phyloP scores from a whole-genome alignment of 2,888 invertebrate species.

The Protula sp. region DNA sequence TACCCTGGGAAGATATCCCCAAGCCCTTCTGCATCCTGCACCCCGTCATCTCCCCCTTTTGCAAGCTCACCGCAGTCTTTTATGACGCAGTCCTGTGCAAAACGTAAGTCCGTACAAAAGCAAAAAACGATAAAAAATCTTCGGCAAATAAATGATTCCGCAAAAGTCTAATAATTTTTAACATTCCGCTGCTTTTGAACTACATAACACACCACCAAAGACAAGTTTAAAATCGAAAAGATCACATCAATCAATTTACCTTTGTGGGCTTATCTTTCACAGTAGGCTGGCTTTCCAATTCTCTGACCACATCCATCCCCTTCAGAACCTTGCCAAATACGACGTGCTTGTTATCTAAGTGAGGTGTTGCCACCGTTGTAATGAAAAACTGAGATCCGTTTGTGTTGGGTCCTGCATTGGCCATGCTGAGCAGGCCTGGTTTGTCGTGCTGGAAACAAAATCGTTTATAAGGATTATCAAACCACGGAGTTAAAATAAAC shows the following conservation, averaged over 20 bases:
- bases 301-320: constrained; percentile 3
- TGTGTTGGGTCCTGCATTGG: constrained; percentile 20
- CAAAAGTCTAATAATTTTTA: too few relatives aligned
- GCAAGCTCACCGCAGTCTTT: background rate
- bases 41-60: background rate
- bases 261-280: background rate
- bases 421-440: constrained; percentile 17
- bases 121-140: too few relatives aligned
- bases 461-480: background rate
- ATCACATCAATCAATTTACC: too few relatives aligned
- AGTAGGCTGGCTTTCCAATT: constrained; percentile 3
- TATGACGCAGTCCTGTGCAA: background rate
- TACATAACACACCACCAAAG: too few relatives aligned
- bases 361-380: constrained; percentile 7
- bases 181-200: too few relatives aligned
- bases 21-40: background rate
- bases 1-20: background rate
- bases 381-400: constrained; percentile 22
- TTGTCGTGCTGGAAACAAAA: background rate
- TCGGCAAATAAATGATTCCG: too few relatives aligned
- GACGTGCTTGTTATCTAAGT: constrained; percentile 8
- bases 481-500: too few relatives aligned
- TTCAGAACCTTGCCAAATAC: constrained; percentile 8
- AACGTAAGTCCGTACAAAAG: too few relatives aligned
- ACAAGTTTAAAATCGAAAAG: too few relatives aligned